Conservation (phyloP, 92 coral and sea anemone genomes). For the Micromussa lordhowensis region DNA sequence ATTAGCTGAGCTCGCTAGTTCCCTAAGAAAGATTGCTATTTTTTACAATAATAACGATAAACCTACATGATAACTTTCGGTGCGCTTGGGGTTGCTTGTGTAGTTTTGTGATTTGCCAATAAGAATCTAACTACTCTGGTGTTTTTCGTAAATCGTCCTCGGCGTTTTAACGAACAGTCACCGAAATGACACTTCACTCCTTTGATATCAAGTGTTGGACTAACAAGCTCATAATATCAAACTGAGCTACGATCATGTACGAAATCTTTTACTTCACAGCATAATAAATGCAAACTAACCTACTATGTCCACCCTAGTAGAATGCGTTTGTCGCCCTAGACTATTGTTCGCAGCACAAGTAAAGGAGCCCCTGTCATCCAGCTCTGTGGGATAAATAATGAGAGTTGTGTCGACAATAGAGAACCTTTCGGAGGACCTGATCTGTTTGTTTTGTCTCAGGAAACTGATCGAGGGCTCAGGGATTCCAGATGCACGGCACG, state of each 20-base stretch:
- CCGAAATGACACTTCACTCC: not conserved
- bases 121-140: not conserved
- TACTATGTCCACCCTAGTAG: constrained; percentile 59
- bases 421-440: constrained; percentile 44
- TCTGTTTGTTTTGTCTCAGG: constrained; percentile 56
- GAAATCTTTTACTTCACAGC: not conserved
- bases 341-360: constrained; percentile 72
- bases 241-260: not conserved
- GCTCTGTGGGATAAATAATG: constrained; percentile 40
- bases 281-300: constrained; percentile 43
- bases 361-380: constrained; percentile 60
- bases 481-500: constrained; percentile 72
- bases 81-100: too few relatives aligned
- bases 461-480: constrained; percentile 78
- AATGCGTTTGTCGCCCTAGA: constrained; percentile 45
- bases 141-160: too few relatives aligned
- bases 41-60: too few relatives aligned
- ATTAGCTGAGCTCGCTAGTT: too few relatives aligned
- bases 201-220: not conserved
- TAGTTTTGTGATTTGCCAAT: not conserved
- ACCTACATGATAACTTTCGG: too few relatives aligned
- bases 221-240: not conserved
- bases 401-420: constrained; percentile 50
- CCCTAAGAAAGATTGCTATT: too few relatives aligned
- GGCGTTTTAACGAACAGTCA: not conserved